These are phyloP conservation scores for Lacerta bilineata DNA, from an alignment of 2,797 vertebrate species.

Conservation along the genomic window DNA sequence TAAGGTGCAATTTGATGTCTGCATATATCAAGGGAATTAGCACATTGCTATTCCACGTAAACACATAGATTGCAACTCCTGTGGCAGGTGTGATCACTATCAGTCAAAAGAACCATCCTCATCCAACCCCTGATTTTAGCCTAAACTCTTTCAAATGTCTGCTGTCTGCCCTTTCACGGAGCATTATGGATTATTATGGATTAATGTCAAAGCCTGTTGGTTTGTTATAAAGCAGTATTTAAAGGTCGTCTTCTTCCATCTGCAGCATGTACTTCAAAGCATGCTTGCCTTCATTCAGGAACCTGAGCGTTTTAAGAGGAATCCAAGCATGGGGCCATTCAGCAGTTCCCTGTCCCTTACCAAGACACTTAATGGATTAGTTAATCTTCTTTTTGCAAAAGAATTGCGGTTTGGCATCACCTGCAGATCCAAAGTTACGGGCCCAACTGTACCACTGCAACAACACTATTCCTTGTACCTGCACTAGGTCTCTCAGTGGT, in stretches of 20 bases:
- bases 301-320: background rate
- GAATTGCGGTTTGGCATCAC: no score
- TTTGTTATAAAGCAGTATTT: conserved; percentile 19
- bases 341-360: background rate
- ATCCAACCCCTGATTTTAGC: conserved; percentile 49
- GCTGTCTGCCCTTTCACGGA: conserved; percentile 57
- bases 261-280: background rate
- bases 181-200: conserved; percentile 56
- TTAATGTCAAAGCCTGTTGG: conserved; percentile 36
- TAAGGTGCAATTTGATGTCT: conserved; percentile 50
- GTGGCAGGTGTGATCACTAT: conserved; percentile 60
- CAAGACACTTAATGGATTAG: background rate
- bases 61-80: conserved; percentile 53
- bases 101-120: conserved; percentile 68
- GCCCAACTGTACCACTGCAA: background rate
- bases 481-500: no score
- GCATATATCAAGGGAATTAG: conserved; percentile 48
- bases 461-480: background rate
- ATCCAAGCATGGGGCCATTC: background rate
- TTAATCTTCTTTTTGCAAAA: background rate
- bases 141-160: conserved; percentile 61
- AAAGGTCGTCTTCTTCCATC: conserved; percentile 14
- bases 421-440: background rate
- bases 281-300: background rate
- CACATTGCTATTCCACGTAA: conserved; percentile 43